phyloP scores from a whole-genome alignment of 2,888 invertebrate species.

The Gasteruption jaculator region DNA sequence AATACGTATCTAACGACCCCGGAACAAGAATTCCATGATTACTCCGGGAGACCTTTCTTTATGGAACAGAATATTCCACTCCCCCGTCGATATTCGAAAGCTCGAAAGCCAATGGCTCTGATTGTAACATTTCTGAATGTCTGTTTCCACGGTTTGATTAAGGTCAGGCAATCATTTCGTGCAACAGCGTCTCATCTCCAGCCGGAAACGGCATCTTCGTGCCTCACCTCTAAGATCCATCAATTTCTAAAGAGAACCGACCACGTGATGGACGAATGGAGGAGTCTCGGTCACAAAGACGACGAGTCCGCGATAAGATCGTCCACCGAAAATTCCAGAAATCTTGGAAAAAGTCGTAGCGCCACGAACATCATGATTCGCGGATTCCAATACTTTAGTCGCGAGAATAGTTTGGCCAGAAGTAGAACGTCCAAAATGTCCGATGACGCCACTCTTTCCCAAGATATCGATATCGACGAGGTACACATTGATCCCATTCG shows the following conservation, averaged over 20 bases:
- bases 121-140: too few relatives aligned
- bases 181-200: slow-evolving; percentile 75
- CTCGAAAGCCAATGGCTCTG: too few relatives aligned
- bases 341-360: slow-evolving; percentile 58
- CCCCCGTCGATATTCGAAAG: too few relatives aligned
- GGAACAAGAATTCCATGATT: too few relatives aligned
- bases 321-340: slow-evolving; percentile 18
- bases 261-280: slow-evolving; percentile 87
- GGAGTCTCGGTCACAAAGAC: slow-evolving; percentile 63
- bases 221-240: slow-evolving; percentile 71
- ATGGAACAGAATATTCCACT: too few relatives aligned
- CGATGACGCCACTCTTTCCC: too few relatives aligned
- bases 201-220: slow-evolving; percentile 72
- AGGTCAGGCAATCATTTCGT: slow-evolving; percentile 64
- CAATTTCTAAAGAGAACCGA: slow-evolving; percentile 79
- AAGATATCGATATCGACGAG: too few relatives aligned
- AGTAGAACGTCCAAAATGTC: too few relatives aligned
- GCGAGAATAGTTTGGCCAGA: slow-evolving; percentile 45
- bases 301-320: slow-evolving; percentile 32
- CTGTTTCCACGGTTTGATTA: too few relatives aligned
- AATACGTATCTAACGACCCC: too few relatives aligned
- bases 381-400: slow-evolving; percentile 67
- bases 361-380: slow-evolving; percentile 80
- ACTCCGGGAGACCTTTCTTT: too few relatives aligned
- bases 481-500: too few relatives aligned